Evolutionary conservation across 2,888 invertebrate genomes (phyloP).

Genomic region (Synanthedon vespiformis): DNA sequence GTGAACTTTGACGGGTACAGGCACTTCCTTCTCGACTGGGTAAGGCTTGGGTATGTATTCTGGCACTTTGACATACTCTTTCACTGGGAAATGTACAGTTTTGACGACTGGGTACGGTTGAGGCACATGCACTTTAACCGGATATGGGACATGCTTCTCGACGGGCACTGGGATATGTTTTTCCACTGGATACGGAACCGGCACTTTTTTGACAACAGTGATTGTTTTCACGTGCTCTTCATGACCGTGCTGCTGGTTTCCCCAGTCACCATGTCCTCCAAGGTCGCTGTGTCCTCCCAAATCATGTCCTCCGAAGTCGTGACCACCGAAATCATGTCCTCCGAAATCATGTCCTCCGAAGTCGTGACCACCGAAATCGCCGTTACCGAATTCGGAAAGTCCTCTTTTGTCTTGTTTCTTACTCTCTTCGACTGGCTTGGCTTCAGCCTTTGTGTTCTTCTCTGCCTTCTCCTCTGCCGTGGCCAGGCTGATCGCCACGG

Average conservation of each 20-base stretch:
- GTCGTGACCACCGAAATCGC: conserved; percentile 38
- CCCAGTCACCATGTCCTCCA: conserved; percentile 19
- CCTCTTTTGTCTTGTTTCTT: conserved; percentile 72
- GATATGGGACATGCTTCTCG: conserved; percentile 74
- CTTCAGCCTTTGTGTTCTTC: conserved; percentile 56
- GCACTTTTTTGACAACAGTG: conserved; percentile 78
- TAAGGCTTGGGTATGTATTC: conserved; percentile 76
- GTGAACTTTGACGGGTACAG: conserved; percentile 66
- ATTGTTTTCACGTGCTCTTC: conserved; percentile 74
- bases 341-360: conserved; percentile 20
- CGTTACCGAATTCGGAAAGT: conserved; percentile 57
- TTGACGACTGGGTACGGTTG: conserved; percentile 79
- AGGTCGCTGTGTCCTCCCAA: conserved; percentile 18
- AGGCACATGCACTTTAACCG: conserved; percentile 77
- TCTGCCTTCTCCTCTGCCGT: conserved; percentile 68
- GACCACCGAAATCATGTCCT: conserved; percentile 16
- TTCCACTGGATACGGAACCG: conserved; percentile 79
- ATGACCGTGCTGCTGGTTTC: conserved; percentile 17
- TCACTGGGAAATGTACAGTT: conserved; percentile 75
- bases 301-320: conserved; percentile 26
- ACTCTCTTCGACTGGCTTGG: conserved; percentile 46
- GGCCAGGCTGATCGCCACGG: conserved; percentile 67
- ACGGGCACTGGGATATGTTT: conserved; percentile 77
- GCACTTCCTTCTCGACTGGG: conserved; percentile 76
- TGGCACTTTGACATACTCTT: conserved; percentile 75